Conservation (phyloP, 2,888 invertebrate species). For the Clivina fossor region DNA sequence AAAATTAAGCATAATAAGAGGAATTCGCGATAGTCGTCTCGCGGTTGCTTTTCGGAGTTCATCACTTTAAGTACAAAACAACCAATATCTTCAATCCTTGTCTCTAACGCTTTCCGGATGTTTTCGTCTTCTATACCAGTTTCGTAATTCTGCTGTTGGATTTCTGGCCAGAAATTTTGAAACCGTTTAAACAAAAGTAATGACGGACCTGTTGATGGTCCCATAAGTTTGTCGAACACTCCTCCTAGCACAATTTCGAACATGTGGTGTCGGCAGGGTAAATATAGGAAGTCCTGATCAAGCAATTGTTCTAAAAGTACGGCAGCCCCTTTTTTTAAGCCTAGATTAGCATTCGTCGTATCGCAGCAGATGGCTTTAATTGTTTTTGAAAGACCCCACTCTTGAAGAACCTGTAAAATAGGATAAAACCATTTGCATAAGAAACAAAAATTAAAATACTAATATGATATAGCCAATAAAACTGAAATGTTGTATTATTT, state of each 20-base stretch:
- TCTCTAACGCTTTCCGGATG: slow-evolving; percentile 24
- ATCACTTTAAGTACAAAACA: neutral
- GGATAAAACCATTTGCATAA: slow-evolving; percentile 21
- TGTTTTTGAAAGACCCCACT: slow-evolving; percentile 14
- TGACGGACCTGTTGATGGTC: slow-evolving; percentile 36
- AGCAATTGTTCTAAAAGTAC: slow-evolving; percentile 39
- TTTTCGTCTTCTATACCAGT: too few species aligned
- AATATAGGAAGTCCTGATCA: slow-evolving; percentile 38
- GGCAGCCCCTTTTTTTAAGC: slow-evolving; percentile 38
- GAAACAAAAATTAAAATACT: too few species aligned
- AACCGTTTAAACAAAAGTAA: slow-evolving; percentile 39
- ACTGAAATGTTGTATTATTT: too few species aligned
- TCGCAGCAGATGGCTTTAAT: slow-evolving; percentile 39
- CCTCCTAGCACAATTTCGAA: slow-evolving; percentile 38
- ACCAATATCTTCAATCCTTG: too few species aligned
- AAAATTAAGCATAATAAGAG: slow-evolving; percentile 4
- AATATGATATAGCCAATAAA: too few species aligned
- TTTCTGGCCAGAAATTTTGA: slow-evolving; percentile 33
- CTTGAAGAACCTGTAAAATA: slow-evolving; percentile 16
- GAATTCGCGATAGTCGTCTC: slow-evolving; percentile 21
- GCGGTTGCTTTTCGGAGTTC: slow-evolving; percentile 3
- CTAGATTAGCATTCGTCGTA: slow-evolving; percentile 42
- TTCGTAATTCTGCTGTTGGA: too few species aligned
- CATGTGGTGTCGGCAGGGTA: slow-evolving; percentile 44
- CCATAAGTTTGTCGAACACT: slow-evolving; percentile 19